These are phyloP conservation scores for Leptestheria dahalacensis DNA, from an alignment of 1,140 invertebrate species.

Conservation along the genomic window DNA sequence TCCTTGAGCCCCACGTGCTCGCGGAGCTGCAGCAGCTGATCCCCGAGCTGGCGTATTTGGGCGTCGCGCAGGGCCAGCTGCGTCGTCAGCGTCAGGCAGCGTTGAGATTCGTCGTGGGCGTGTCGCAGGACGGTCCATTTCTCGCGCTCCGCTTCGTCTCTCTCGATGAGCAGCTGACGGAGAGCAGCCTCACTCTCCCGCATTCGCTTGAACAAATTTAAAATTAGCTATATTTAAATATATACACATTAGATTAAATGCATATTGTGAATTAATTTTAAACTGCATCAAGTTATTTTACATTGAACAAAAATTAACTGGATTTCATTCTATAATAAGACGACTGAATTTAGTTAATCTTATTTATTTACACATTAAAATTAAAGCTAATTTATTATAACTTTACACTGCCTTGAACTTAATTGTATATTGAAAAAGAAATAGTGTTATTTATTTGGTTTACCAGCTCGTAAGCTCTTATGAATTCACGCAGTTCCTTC, in stretches of 20 bases:
- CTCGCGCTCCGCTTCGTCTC: slow-evolving; percentile 71
- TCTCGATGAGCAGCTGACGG: slow-evolving; percentile 51
- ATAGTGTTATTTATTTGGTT: no score
- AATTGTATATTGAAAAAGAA: no score
- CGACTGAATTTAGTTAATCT: no score
- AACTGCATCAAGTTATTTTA: no score
- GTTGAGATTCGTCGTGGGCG: slow-evolving; percentile 73
- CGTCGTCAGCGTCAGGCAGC: slow-evolving; percentile 65
- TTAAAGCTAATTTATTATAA: no score
- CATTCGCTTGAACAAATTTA: slow-evolving; percentile 44
- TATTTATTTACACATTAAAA: no score
- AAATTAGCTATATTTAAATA: no score
- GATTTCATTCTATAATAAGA: no score
- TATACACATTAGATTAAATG: background rate
- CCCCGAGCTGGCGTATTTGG: slow-evolving; percentile 63
- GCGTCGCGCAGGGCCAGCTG: slow-evolving; percentile 70
- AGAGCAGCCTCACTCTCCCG: slow-evolving; percentile 54
- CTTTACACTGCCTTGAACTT: no score
- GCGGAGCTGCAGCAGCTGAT: slow-evolving; percentile 57
- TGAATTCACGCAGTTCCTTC: slow-evolving; percentile 80
- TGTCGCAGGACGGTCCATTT: slow-evolving; percentile 72
- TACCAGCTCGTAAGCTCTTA: slow-evolving; percentile 84
- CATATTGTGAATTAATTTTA: background rate
- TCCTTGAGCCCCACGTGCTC: background rate
- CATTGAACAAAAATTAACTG: no score